Conservation (phyloP, 2,797 vertebrate genomes). For the Chromobotia macracanthus region DNA sequence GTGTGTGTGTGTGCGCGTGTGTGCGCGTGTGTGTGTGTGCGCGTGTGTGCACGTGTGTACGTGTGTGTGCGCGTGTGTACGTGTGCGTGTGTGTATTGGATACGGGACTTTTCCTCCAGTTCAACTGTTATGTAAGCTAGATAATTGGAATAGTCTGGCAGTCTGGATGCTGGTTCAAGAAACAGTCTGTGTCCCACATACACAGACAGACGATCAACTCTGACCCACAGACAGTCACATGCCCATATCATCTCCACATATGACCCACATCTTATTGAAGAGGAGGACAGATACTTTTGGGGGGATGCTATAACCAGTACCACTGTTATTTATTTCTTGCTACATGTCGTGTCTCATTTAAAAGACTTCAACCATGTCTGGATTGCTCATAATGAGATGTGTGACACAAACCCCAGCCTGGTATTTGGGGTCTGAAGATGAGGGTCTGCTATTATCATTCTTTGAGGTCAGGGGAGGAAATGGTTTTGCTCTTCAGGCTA, state of each 20-base stretch:
- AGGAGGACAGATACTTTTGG: neutral
- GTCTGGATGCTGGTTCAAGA: slow-evolving; percentile 13
- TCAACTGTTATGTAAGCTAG: slow-evolving; percentile 66
- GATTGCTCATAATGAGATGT: slow-evolving; percentile 11
- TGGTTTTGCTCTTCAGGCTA: slow-evolving; percentile 54
- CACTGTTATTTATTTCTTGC: neutral
- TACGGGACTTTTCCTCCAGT: slow-evolving; percentile 59
- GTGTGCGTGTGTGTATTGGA: slow-evolving; percentile 11
- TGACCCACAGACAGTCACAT: slow-evolving; percentile 12
- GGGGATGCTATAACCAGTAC: neutral
- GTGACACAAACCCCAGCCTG: neutral
- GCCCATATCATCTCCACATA: neutral
- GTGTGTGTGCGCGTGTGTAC: no score
- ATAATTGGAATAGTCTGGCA: slow-evolving; percentile 59
- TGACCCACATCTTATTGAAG: neutral
- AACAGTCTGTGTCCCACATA: slow-evolving; percentile 38
- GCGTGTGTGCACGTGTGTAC: no score
- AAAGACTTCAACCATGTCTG: neutral
- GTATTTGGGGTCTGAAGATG: slow-evolving; percentile 24
- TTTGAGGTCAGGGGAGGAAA: slow-evolving; percentile 59
- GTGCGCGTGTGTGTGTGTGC: no score
- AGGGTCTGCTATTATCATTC: slow-evolving; percentile 59
- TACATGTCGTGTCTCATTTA: neutral
- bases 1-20: no score
- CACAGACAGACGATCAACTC: neutral